Evolutionary conservation across 2,113 vertebrate genomes (phyloP).

Genomic region (Python bivittatus): DNA sequence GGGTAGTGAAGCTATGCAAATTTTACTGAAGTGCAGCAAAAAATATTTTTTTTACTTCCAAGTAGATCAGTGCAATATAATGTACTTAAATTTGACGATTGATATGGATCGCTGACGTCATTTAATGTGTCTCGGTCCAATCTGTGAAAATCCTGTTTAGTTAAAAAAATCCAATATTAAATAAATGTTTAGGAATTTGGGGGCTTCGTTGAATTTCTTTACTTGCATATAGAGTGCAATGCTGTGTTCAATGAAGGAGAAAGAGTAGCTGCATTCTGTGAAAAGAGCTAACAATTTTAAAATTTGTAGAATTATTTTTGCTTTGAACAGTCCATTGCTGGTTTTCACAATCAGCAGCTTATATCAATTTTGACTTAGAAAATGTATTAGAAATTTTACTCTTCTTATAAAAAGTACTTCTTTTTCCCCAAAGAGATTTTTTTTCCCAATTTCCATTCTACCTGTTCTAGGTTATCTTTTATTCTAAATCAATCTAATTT

Average conservation of each 20-base stretch:
- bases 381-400: conserved; percentile 3
- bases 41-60: conserved; percentile 36
- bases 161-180: conserved; percentile 14
- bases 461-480: conserved; percentile 20
- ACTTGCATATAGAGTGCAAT: conserved; percentile 24
- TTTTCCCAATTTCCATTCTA: conserved; percentile 19
- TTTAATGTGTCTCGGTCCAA: conserved; percentile 25
- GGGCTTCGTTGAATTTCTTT: conserved; percentile 50
- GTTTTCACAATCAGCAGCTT: conserved; percentile 38
- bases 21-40: conserved; percentile 31
- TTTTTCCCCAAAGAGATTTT: background rate
- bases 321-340: conserved; percentile 42
- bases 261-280: conserved; percentile 48
- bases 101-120: conserved; percentile 46
- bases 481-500: conserved; percentile 19
- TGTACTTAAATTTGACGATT: conserved; percentile 33
- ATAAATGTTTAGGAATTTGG: conserved; percentile 46
- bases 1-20: conserved; percentile 32
- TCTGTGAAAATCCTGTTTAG: conserved; percentile 36
- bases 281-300: conserved; percentile 44
- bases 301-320: conserved; percentile 6
- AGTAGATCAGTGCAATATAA: conserved; percentile 36
- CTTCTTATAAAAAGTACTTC: conserved; percentile 25
- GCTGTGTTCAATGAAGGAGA: conserved; percentile 26
- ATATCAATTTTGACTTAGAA: background rate